A percentile compares a stretch with the other conserved stretches of the same genome.
Conservation (phyloP, 2,888 invertebrate species). For the Dinocampus coccinellae region DNA sequence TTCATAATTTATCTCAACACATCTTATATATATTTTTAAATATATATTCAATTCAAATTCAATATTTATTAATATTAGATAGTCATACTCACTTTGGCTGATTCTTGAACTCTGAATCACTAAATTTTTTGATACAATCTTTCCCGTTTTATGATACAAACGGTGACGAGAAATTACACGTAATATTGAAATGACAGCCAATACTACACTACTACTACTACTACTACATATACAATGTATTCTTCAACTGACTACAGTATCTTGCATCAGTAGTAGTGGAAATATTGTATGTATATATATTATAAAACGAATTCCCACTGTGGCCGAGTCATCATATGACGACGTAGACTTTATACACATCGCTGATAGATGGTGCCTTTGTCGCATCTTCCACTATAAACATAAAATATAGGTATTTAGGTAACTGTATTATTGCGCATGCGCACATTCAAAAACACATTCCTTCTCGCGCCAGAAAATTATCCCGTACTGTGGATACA, state of each 20-base stretch:
- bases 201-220: not conserved
- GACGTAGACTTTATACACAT: not conserved
- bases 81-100: constrained; percentile 1
- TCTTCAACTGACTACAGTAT: too few species aligned
- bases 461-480: not conserved
- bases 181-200: not conserved
- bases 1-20: not conserved
- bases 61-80: not conserved
- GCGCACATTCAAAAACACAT: not conserved
- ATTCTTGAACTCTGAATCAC: not conserved
- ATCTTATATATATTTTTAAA: not conserved
- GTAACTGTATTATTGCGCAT: not conserved
- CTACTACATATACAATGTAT: not conserved
- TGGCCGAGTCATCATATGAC: not conserved
- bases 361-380: not conserved
- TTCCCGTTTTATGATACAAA: not conserved
- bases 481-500: too few species aligned
- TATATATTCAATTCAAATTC: constrained; percentile 7
- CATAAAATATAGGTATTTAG: not conserved
- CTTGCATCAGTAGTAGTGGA: too few species aligned
- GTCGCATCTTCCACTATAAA: not conserved
- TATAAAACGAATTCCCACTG: not conserved
- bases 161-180: not conserved
- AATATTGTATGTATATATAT: not conserved
- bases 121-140: not conserved